These are phyloP conservation scores for Onthophagus taurus DNA, from an alignment of 1,140 invertebrate genomes.

Conservation along the genomic window DNA sequence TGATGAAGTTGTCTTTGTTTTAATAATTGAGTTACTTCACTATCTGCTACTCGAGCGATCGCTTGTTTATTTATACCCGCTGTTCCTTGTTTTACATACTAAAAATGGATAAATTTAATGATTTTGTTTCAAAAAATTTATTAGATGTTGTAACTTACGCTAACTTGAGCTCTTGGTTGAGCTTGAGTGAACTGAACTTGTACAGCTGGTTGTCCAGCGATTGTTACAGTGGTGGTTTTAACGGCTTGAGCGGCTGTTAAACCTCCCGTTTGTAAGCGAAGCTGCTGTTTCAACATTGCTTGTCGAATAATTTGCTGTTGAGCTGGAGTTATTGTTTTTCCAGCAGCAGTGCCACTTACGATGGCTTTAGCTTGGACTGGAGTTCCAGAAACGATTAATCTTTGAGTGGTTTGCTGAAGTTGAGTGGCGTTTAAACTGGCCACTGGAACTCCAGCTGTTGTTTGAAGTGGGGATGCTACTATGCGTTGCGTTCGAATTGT, in stretches of 20 bases:
- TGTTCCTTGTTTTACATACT: slow-evolving; percentile 27
- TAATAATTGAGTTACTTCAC: slow-evolving; percentile 60
- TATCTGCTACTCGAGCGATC: slow-evolving; percentile 50
- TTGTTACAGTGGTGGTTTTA: slow-evolving; percentile 33
- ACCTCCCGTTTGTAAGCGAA: slow-evolving; percentile 33
- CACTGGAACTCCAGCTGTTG: slow-evolving; percentile 40
- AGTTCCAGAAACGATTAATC: slow-evolving; percentile 40
- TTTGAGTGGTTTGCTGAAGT: slow-evolving; percentile 41
- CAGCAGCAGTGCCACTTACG: slow-evolving; percentile 38
- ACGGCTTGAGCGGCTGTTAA: slow-evolving; percentile 34
- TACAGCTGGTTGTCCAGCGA: slow-evolving; percentile 30
- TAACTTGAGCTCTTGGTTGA: slow-evolving; percentile 23
- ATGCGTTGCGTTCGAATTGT: slow-evolving; percentile 40
- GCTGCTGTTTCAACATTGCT: slow-evolving; percentile 31
- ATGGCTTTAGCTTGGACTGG: slow-evolving; percentile 33
- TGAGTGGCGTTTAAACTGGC: slow-evolving; percentile 38
- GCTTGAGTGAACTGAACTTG: slow-evolving; percentile 35
- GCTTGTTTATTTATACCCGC: slow-evolving; percentile 35
- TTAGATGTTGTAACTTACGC: neutral
- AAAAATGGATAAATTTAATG: neutral
- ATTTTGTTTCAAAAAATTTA: neutral
- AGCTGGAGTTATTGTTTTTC: slow-evolving; percentile 41
- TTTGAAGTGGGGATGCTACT: slow-evolving; percentile 38
- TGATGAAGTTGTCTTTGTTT: slow-evolving; percentile 56
- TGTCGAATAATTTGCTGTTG: slow-evolving; percentile 44